phyloP scores from a whole-genome alignment of 2,113 vertebrate genomes.

The Dasypus novemcinctus region DNA sequence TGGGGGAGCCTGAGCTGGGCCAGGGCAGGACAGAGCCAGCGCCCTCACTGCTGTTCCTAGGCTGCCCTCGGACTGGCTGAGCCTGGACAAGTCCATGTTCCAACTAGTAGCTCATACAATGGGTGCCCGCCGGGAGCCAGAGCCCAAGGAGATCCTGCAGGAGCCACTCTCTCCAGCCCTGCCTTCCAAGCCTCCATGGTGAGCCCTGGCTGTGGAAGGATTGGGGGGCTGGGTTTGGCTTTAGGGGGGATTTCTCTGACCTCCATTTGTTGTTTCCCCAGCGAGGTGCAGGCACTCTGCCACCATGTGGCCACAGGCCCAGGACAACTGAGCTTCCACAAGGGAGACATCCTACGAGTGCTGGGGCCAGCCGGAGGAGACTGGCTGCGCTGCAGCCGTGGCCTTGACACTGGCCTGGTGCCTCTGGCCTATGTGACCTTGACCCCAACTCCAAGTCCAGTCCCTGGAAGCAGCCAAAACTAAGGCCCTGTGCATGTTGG shows the following conservation, averaged over 20 bases:
- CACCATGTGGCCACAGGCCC: constrained; percentile 93
- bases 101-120: constrained; percentile 91
- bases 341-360: constrained; percentile 90
- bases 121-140: constrained; percentile 86
- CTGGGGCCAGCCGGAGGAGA: constrained; percentile 88
- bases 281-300: constrained; percentile 92
- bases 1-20: neutral
- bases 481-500: constrained; percentile 72
- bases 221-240: neutral
- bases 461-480: constrained; percentile 69
- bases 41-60: constrained; percentile 75
- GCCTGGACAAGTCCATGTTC: constrained; percentile 91
- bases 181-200: constrained; percentile 76
- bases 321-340: constrained; percentile 95
- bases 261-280: constrained; percentile 73
- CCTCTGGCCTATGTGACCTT: constrained; percentile 92
- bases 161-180: neutral
- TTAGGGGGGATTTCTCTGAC: constrained; percentile 19
- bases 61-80: constrained; percentile 94
- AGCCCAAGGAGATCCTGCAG: constrained; percentile 62
- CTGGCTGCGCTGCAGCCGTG: constrained; percentile 91
- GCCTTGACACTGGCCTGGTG: constrained; percentile 87
- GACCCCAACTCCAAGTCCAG: constrained; percentile 79
- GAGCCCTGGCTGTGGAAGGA: constrained; percentile 34
- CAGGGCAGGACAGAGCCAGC: neutral